Evolutionary conservation across 2,888 invertebrate genomes (phyloP), one percentile per base, ranked within the genome.

Genomic region (Abscondita cerata): DNA sequence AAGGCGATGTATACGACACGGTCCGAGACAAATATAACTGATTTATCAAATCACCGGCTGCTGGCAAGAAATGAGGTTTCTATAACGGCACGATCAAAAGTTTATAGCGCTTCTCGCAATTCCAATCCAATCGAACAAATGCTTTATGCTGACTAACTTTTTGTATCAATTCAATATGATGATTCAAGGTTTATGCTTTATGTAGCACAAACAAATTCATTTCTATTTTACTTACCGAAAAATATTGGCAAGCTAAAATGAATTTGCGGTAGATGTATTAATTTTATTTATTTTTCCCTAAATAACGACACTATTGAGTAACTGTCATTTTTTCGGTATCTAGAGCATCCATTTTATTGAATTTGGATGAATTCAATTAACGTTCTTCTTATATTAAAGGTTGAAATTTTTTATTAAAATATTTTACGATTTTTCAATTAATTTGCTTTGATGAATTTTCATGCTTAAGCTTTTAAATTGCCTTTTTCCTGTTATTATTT

Each of bases 1-100:
- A 33, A n/a, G 12, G 15, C 52, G 52, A 51, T 50, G 46, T 18
- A 34, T 40, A 52, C 44, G 59, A 54, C 55, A 36, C 61, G 51
- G 33, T 53, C 47, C 38, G 52, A 56, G 61, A 61, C 61, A 61
- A 55, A 61, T 61, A 61, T 56, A 61, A 61, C 61, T 51, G 61
- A 61, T 61, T 61, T 61, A 61, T 61, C 61, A 56, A 61, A 61
- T 61, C 61, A 56, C 51, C 55, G 55, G 61, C 61, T 61, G 55
- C 61, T 61, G 61, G 51, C 61, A 61, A 55, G 55, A 61, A 61
- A 61, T 55, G 61, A 56, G 55, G 55, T 61, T 61, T 61, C 61
- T 56, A 56, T 61, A 61, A 61, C 61, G 44, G 56, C 38, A 38
- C 52, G 56, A 61, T 61, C 61, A 61, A 61, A 61, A 56, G 51